Base-by-base conservation (phyloP, 2,797 vertebrate species). In the Anguilla marmorata region DNA sequence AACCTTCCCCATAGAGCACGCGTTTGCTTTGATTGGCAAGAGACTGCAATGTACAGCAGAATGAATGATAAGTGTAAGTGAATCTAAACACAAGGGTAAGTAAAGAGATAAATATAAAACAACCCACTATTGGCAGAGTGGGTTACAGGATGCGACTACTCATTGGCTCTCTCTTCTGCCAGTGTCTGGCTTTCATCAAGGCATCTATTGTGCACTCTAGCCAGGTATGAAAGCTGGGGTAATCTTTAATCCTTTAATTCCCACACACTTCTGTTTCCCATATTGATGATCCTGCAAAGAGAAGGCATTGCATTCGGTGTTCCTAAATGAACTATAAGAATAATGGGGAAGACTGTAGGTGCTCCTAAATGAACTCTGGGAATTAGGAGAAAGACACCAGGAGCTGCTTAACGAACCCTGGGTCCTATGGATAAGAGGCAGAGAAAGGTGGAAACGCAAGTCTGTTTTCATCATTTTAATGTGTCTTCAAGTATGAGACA, bases 161-260 rank as follows among this genome's bases (percentile, higher is more conserved):
- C 21, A 50, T 50, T 50, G 79, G 41, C 45, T 41, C 37, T 50
- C 45, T 82, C 33, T 76, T 41, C 16, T 41, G 33, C 16, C 74
- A 41, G 74, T 48, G 9, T 24, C 79, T 82, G 41, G 8, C 21
- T 48, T 50, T 82, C 41, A 82, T 48, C 79, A 24, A 50, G 21
- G n/a, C 6, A 37, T 21, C 79, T 50, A 48, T 48, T 82, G 45
- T 82, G 41, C 9, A 24, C 6, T 48, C 41, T 50, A 24, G 24
- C 12, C 74, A 21, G 24, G 79, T 21, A 16, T 33, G 16, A 41
- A 37, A 41, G 37, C 33, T 21, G 33, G 74, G 2, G 24, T 79
- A 79, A 79, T 79, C 74, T 45, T 82, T 82, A 50, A 82, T 48
- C 45, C 33, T 79, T 79, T 79, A 79, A 79, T 45, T 79, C 74